These are phyloP conservation scores for Tetraodon nigroviridis DNA, from an alignment of 2,113 vertebrate species.

Conservation along the genomic window DNA sequence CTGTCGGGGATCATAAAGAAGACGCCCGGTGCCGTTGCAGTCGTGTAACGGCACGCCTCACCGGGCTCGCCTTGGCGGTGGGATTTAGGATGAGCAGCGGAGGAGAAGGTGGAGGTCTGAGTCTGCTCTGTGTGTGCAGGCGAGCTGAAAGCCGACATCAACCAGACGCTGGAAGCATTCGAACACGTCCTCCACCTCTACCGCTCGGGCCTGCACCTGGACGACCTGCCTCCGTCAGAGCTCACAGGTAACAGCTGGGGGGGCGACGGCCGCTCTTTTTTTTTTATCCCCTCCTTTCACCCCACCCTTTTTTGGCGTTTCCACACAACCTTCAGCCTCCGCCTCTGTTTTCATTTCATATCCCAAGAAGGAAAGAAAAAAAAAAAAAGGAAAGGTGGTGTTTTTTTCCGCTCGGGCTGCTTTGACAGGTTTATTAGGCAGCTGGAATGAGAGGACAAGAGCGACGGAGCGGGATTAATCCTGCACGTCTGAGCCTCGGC, in stretches of 20 bases:
- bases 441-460: constrained; percentile 62
- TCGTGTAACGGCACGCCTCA: constrained; percentile 52
- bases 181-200: constrained; percentile 83
- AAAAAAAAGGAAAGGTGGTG: constrained; percentile 9
- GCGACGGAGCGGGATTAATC: constrained; percentile 59
- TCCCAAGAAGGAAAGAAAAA: not conserved
- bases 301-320: constrained; percentile 21
- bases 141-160: constrained; percentile 79
- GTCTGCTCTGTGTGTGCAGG: constrained; percentile 66
- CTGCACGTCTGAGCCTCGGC: constrained; percentile 39
- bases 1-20: constrained; percentile 42
- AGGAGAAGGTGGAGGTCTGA: constrained; percentile 3
- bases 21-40: constrained; percentile 31
- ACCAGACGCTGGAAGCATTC: constrained; percentile 81
- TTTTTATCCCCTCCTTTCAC: constrained; percentile 16
- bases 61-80: constrained; percentile 13
- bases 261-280: constrained; percentile 28
- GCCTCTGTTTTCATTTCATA: constrained; percentile 49
- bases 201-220: constrained; percentile 83
- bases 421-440: constrained; percentile 69
- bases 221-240: constrained; percentile 70
- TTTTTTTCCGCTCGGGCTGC: constrained; percentile 29
- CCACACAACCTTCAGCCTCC: not conserved
- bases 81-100: constrained; percentile 4
- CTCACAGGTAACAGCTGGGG: constrained; percentile 73